Evolutionary conservation across 2,888 invertebrate genomes (phyloP).

Genomic region (Tipula confusa): DNA sequence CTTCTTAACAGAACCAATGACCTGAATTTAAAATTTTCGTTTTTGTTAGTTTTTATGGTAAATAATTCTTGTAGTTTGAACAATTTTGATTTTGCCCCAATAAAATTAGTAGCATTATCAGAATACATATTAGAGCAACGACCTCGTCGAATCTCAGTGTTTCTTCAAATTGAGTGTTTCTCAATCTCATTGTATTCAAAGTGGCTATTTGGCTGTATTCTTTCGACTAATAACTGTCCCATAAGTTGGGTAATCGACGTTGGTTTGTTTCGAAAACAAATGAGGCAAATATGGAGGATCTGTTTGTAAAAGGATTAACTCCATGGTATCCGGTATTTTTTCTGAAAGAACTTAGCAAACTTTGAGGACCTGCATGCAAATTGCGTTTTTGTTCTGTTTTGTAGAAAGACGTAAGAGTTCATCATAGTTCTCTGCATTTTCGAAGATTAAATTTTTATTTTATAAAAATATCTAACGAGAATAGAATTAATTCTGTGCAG

Average conservation of each 20-base stretch:
- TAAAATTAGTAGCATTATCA: neutral
- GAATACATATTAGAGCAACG: neutral
- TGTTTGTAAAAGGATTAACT: too few relatives aligned
- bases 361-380: too few relatives aligned
- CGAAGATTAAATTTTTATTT: neutral
- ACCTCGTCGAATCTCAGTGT: neutral
- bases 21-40: too few relatives aligned
- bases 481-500: too few relatives aligned
- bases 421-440: neutral
- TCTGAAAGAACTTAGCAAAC: too few relatives aligned
- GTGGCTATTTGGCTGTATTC: neutral
- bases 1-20: too few relatives aligned
- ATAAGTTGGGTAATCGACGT: neutral
- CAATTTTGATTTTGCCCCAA: neutral
- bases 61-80: neutral
- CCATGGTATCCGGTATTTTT: too few relatives aligned
- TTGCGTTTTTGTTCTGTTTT: conserved; percentile 3
- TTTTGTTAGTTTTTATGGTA: neutral
- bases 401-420: neutral
- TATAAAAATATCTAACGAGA: too few relatives aligned
- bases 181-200: neutral
- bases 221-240: neutral
- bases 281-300: too few relatives aligned
- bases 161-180: neutral
- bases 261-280: too few relatives aligned